These are phyloP conservation scores for Anas platyrhynchos DNA, from an alignment of 2,113 vertebrate species.

Conservation along the genomic window DNA sequence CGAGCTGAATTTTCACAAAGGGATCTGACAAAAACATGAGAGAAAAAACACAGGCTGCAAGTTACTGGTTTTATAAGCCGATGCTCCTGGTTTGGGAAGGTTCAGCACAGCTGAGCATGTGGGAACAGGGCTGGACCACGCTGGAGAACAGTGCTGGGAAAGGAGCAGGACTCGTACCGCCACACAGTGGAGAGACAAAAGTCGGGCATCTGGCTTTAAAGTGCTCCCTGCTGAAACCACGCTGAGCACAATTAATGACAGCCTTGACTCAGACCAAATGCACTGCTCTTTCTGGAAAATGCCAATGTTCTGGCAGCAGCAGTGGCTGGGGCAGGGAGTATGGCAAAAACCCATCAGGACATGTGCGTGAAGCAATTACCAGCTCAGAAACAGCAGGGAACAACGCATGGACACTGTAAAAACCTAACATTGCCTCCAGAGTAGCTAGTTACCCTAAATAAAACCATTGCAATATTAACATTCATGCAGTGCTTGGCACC, in stretches of 20 bases:
- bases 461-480: neutral
- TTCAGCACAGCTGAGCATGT: neutral
- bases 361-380: rapidly evolving
- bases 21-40: constrained; percentile 79
- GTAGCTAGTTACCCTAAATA: neutral
- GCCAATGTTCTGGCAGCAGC: neutral
- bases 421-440: neutral
- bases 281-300: neutral
- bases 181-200: rapidly evolving
- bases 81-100: rapidly evolving
- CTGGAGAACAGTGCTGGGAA: neutral
- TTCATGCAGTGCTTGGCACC: neutral
- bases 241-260: neutral
- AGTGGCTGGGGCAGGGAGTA: neutral
- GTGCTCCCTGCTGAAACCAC: neutral
- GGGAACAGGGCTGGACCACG: rapidly evolving
- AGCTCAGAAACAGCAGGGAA: neutral
- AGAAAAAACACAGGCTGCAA: neutral
- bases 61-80: rapidly evolving
- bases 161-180: neutral
- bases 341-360: neutral
- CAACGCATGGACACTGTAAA: neutral
- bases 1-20: constrained; percentile 91
- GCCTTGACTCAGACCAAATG: neutral
- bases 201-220: neutral